Base-by-base conservation (phyloP, 2,113 vertebrate species). In the Nothocercus julius region DNA sequence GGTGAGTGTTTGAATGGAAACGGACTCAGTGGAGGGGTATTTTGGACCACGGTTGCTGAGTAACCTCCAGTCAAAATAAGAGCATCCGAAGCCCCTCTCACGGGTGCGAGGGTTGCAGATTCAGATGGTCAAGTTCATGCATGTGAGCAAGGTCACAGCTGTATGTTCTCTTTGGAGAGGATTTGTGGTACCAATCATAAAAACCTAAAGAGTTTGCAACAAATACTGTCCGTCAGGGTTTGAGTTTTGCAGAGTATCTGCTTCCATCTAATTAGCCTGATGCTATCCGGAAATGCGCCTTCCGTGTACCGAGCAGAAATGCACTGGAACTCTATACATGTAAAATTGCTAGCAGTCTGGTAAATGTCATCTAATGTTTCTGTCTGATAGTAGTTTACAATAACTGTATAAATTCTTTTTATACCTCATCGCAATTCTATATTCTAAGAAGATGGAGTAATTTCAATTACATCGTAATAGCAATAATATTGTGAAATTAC, bases 71-170 rank as follows among this genome's bases (percentile, higher is more conserved):
- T 8, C 11, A 82, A 66, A 91, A 69, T 40, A 70, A 1, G 22
- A 64, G 32, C 30, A 62, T 61, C 58, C 38, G 58, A 82, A 87
- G 76, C 34, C 19, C 14, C 9, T 54, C 63, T 68, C 54, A 32
- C 18, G 0, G 51, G 38, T 73, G n/a, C 4, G 1, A 5, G 1
- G 51, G 51, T 1, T 1, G 9, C 34, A 53, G 47, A 70, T 93
- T 80, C 59, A 18, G 0, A 11, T 56, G 49, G 4, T 25, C 69
- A 22, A 76, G 13, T 42, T 63, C 11, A 3, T 22, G 14, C 9
- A 8, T 62, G n/a, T 25, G 36, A 63, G 34, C 22, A 16, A 63
- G 28, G 12, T 38, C 61, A 34, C n/a, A 38, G 34, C n/a, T 15
- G 34, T 7, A 3, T 38, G 42, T 64, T 91, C 24, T 44, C 21